Evolutionary conservation across 2,113 vertebrate species (phyloP).

Genomic region (Marmota flaviventris): DNA sequence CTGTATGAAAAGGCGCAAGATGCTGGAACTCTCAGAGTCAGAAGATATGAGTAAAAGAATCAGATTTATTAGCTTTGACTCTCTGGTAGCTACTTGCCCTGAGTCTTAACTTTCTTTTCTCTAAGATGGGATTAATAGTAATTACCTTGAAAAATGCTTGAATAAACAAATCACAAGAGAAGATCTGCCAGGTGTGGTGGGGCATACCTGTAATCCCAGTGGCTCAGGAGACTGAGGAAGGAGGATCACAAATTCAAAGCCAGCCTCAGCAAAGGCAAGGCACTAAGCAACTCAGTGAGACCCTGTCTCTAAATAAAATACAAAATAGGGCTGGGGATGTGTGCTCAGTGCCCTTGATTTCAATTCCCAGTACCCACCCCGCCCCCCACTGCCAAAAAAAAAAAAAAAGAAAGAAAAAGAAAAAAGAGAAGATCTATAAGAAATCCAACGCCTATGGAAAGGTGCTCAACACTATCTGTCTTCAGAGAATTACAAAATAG

Average conservation of each 20-base stretch:
- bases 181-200: background rate
- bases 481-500: background rate
- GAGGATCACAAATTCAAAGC: no score
- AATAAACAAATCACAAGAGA: background rate
- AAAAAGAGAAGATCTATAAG: background rate
- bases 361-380: no score
- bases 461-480: background rate
- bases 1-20: background rate
- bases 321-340: no score
- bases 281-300: no score
- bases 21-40: background rate
- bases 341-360: no score
- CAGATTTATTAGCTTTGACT: background rate
- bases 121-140: conserved; percentile 3
- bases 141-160: background rate
- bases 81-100: background rate
- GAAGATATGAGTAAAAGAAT: background rate
- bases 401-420: no score
- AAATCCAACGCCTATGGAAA: background rate
- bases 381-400: no score
- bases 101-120: conserved; percentile 30
- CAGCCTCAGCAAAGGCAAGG: no score
- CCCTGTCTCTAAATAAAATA: no score
- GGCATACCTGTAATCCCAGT: no score
- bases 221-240: no score